phyloP scores from a whole-genome alignment of 1,140 invertebrate species.

The Pectinophora gossypiella region DNA sequence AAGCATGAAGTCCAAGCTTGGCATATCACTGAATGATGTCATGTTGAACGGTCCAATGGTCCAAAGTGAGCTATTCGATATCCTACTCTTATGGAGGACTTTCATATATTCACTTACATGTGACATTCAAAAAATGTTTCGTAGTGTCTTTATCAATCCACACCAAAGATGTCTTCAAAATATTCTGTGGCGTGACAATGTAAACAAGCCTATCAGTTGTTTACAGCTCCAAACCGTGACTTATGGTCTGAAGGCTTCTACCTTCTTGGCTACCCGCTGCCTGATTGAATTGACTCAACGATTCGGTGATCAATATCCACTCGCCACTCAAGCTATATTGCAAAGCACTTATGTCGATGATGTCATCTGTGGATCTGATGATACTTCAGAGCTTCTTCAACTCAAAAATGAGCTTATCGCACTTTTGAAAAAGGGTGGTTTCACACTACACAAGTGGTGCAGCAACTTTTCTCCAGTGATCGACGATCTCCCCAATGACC shows the following conservation, averaged over 20 bases:
- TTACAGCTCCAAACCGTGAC: constrained; percentile 26
- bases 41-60: constrained; percentile 29
- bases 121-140: constrained; percentile 24
- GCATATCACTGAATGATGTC: constrained; percentile 43
- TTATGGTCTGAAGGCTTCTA: constrained; percentile 19
- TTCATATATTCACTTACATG: constrained; percentile 10
- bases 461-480: background rate
- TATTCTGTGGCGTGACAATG: constrained; percentile 24
- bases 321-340: constrained; percentile 16
- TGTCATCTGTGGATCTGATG: constrained; percentile 9
- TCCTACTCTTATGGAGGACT: constrained; percentile 16
- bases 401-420: constrained; percentile 13
- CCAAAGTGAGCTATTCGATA: constrained; percentile 28
- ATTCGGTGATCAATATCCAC: constrained; percentile 13
- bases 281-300: constrained; percentile 15
- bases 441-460: constrained; percentile 20
- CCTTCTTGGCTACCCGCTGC: constrained; percentile 22
- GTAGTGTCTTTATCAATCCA: constrained; percentile 15
- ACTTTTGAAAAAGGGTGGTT: constrained; percentile 13
- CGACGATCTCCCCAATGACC: constrained; percentile 3
- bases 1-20: constrained; percentile 22
- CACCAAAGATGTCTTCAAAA: constrained; percentile 23
- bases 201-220: constrained; percentile 16
- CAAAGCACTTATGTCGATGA: constrained; percentile 24
- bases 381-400: background rate